Evolutionary conservation across 2,888 invertebrate species (phyloP), one percentile per base, ranked within the genome.

Genomic region (Macropis europaea): DNA sequence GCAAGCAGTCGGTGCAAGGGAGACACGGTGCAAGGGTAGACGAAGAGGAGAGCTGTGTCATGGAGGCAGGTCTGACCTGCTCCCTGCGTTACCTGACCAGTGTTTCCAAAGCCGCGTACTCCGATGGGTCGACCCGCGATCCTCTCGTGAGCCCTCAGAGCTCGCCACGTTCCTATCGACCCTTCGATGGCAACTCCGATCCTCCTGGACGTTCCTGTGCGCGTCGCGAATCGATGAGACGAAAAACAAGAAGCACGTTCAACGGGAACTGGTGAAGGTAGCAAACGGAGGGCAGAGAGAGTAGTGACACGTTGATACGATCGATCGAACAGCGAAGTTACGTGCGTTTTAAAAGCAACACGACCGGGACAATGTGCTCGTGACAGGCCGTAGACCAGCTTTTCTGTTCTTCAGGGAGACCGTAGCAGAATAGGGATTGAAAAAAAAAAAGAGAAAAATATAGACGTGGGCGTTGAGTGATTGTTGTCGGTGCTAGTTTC

Each of bases 101-200:
- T 84, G 77, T 81, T 81, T 81, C 76, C 75, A 79, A 81, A 84
- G 84, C 81, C 85, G 83, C 79, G 84, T 81, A 82, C 81, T 78
- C 73, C 76, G 85, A 84, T 82, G 84, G 86, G 71, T 82, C 86
- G 78, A 50, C 60, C 34, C 52, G 61, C 34, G 66, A 60, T 45
- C 63, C 17, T 52, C 43, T 63, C 60, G 60, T 63, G 68, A 64
- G 62, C 45, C 50, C 38, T 17, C 11, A 13, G 38, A 24, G 47
- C 67, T 48, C 73, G 40, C 62, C 63, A 34, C 60, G 60, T 40
- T 59, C 54, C 26, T 32, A 24, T 43, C 45, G 22, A 30, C 38
- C 34, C 15, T 26, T 13, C 47, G 42, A 26, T 13, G 11, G 26
- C 15, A 28, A 26, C 34, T n/a, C n/a, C n/a, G n/a, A n/a, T n/a